These are phyloP conservation scores for Rhegmatorhina hoffmannsi DNA, from an alignment of 2,113 vertebrate species.

Conservation along the genomic window DNA sequence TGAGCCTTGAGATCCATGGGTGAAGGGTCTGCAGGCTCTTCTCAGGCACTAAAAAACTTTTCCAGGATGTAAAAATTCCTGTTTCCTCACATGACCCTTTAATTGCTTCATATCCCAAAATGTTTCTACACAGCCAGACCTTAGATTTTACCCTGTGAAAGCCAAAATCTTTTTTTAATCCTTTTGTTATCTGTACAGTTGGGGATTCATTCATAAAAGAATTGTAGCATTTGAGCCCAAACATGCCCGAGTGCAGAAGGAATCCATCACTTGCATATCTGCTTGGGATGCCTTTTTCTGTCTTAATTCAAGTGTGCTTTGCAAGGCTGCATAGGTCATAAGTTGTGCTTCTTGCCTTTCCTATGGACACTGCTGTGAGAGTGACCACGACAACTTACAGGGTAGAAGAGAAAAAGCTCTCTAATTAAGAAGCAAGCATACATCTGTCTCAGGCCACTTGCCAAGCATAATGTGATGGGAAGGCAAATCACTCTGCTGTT, in stretches of 20 bases:
- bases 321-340: background rate
- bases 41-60: background rate
- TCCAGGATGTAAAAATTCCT: background rate
- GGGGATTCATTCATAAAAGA: background rate
- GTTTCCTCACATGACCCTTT: background rate
- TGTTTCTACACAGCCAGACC: background rate
- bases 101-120: background rate
- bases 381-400: background rate
- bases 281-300: background rate
- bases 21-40: background rate
- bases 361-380: background rate
- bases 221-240: background rate
- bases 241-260: background rate
- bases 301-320: background rate
- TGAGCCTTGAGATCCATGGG: background rate
- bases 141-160: background rate
- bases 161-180: background rate
- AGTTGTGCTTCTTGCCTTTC: background rate
- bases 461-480: conserved; percentile 53
- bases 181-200: background rate
- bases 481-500: background rate
- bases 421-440: conserved; percentile 52
- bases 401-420: background rate
- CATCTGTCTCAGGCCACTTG: conserved; percentile 68
- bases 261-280: background rate